Percentiles rank a stretch among this genome's conserved stretches.
These are phyloP conservation scores for Acronicta aceris DNA, from an alignment of 2,888 invertebrate species.

Conservation along the genomic window DNA sequence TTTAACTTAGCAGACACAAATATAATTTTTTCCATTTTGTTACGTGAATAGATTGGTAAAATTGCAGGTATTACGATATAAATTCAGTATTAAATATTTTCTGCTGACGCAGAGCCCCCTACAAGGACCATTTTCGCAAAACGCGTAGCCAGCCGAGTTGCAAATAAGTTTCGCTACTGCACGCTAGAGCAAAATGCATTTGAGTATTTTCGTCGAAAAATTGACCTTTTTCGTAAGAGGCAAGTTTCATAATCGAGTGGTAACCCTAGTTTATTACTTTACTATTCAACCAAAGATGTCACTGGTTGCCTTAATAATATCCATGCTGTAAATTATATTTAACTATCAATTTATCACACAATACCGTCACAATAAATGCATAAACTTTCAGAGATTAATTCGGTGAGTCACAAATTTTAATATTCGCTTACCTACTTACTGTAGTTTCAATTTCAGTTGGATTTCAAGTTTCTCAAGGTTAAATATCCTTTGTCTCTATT, in stretches of 20 bases:
- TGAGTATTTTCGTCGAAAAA: not conserved
- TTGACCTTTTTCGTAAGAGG: not conserved
- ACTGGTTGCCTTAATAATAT: not conserved
- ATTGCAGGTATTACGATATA: too few relatives aligned
- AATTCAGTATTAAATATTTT: too few relatives aligned
- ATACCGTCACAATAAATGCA: not conserved
- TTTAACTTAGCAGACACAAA: too few relatives aligned
- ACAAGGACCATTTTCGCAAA: not conserved
- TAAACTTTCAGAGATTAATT: too few relatives aligned
- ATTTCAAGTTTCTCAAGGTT: not conserved
- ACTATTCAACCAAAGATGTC: slow-evolving; percentile 3
- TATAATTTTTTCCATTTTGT: too few relatives aligned
- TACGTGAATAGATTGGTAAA: too few relatives aligned
- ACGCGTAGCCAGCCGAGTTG: not conserved
- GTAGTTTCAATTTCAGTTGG: not conserved
- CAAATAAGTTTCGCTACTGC: slow-evolving; percentile 5
- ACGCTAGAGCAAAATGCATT: slow-evolving; percentile 3
- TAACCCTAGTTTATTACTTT: not conserved
- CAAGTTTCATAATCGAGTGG: not conserved
- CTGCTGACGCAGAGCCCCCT: too few relatives aligned
- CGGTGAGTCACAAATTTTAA: not conserved
- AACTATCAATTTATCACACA: too few relatives aligned
- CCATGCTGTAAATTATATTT: too few relatives aligned
- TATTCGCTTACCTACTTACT: too few relatives aligned
- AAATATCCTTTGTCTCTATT: not conserved